Evolutionary conservation across 2,888 invertebrate genomes (phyloP), one percentile per base, ranked within the genome.

Genomic region (Resseliella maxima): DNA sequence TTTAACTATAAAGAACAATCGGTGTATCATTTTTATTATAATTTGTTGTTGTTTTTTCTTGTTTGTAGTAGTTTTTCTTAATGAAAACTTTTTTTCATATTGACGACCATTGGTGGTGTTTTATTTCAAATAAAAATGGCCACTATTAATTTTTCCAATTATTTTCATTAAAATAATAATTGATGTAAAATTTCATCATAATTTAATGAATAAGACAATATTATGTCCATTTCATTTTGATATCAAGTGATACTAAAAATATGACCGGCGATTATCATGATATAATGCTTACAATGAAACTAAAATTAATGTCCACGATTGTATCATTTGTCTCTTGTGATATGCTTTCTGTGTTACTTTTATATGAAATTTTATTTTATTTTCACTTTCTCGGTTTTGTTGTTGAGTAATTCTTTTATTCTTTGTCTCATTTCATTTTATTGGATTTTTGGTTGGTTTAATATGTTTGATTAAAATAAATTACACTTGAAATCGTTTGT

Each of bases 401-500:
- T 59, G 27, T 59, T 24, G 0, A n/a, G n/a, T 59, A 59, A 24
- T 59, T 59, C 24, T 24, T 59, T 27, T 24, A 59, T 59, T 59
- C 59, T 59, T 24, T 59, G 12, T 31, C 35, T 35, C 31, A 72
- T 72, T 31, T 15, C 31, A 10, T 72, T 72, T 72, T 31, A 72
- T 72, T 35, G 72, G 31, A 31, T 72, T 72, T 72, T 72, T 18
- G 12, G 27, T 12, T 35, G 35, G 72, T 72, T 31, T 12, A 15
- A n/a, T 27, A 72, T 18, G 72, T 72, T 72, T 72, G 72, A 72
- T 72, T 72, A 72, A 72, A 72, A 72, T 72, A 72, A 72, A 72
- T 72, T 31, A 72, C 72, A 72, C 35, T 72, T 72, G 72, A 72
- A 59, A 72, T 72, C 72, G 31, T 72, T 72, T 31, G 72, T 72